Conservation (phyloP, 1,140 invertebrate genomes). For the Eriosoma lanigerum region DNA sequence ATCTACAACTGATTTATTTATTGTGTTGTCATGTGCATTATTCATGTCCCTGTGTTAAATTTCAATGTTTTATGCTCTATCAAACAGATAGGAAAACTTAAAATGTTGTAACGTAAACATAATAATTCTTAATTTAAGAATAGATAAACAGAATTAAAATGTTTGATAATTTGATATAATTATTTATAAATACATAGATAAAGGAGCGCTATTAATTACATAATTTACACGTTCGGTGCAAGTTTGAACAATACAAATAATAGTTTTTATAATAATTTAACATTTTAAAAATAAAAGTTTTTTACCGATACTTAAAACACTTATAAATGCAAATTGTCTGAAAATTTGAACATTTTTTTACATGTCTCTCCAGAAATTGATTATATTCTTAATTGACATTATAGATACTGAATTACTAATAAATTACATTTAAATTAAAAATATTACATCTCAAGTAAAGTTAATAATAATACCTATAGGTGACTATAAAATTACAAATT, state of each 20-base stretch:
- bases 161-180: conserved; percentile 1
- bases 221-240: background rate
- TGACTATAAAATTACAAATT: too few relatives aligned
- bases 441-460: too few relatives aligned
- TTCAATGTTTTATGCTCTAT: background rate
- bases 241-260: background rate
- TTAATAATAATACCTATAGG: too few relatives aligned
- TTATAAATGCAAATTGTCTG: too few relatives aligned
- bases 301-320: background rate
- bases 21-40: too few relatives aligned
- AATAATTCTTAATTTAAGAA: background rate
- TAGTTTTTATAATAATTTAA: conserved; percentile 8
- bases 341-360: too few relatives aligned
- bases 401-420: too few relatives aligned
- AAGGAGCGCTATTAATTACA: background rate
- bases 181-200: conserved; percentile 20
- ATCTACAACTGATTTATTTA: background rate
- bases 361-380: too few relatives aligned
- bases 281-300: conserved; percentile 5
- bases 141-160: conserved; percentile 33
- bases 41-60: background rate
- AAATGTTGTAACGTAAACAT: conserved; percentile 20
- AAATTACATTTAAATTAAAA: too few relatives aligned
- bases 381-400: too few relatives aligned
- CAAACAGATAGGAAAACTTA: background rate